Base-by-base conservation (phyloP, 2,797 vertebrate genomes). In the Neosilurus hyrtlii region DNA sequence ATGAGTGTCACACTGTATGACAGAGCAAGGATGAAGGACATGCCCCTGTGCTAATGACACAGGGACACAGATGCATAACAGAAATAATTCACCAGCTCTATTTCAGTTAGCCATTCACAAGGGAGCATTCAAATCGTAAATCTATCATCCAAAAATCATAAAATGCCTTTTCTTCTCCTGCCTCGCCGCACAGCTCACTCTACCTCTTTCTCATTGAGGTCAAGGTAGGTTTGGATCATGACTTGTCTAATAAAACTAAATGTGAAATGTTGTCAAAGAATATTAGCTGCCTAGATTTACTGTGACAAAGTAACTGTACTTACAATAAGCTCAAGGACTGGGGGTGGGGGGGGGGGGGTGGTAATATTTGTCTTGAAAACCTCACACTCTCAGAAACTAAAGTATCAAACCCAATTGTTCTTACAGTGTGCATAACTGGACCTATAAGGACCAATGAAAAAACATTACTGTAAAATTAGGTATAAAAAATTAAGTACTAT, bases 71-170 rank as follows among this genome's bases (percentile, higher is more conserved):
- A 84, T 83, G 83, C 86, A 61, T 76, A 85, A 90, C 88, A 43
- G 79, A 78, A 79, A 65, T 79, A 65, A 30, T 52, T 65, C 49
- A 65, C 52, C n/a, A 78, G 82, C 82, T 89, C 89, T 94, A 94
- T 93, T 94, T 95, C 92, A 91, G 92, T 71, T 85, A 92, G 90
- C 92, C 93, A 93, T 93, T 93, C 91, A 92, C 88, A 86, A 79
- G 81, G 88, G 86, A 77, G 89, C 61, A 86, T 82, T 88, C 84
- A 86, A 86, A 83, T 82, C 83, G 89, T 92, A 91, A 92, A 93
- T 93, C 88, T 89, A 83, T 90, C 86, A 83, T 65, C 43, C 86
- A 89, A 91, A 91, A 89, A 89, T 84, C 85, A 89, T 89, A 89
- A 90, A 91, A 88, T 87, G 84, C 86, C 84, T 90, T 90, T 90